Evolutionary conservation across 2,113 vertebrate species (phyloP), one percentile per base, ranked within the genome.

Genomic region (Hemibagrus wyckioides): DNA sequence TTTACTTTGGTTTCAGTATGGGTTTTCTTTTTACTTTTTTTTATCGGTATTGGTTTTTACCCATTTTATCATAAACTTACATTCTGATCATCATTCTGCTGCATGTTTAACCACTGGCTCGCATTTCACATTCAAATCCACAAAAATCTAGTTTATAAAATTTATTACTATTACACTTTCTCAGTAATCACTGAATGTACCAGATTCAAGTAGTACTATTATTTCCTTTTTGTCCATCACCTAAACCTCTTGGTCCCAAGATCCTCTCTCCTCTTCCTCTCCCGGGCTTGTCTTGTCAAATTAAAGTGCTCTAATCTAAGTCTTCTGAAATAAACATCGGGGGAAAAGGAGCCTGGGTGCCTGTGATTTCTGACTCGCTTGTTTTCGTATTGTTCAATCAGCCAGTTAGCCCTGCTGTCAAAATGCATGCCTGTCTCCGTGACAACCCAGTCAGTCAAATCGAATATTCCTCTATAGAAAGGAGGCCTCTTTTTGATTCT

Each of bases 331-430:
- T 90, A 91, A 93, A 82, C 92, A 92, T 92, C 90, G 87, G 87
- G 86, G 89, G 86, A 86, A 73, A 82, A 71, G 85, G 80, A 73
- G 85, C 52, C 84, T 25, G 89, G 88, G 81, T 77, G 25, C 79
- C 81, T 88, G 71, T 87, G 89, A 89, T 93, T 91, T 94, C 88
- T 92, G 90, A 92, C 89, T 93, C 90, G 91, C 83, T 92, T 90
- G 91, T 92, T 92, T 93, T 77, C 85, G 90, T 89, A 92, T 90
- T 91, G 93, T 91, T 93, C 91, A 93, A 89, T 93, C 93, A 93
- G 90, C 88, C 92, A 86, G 88, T 91, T 88, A 86, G 90, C 92
- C 89, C 85, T 61, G 85, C 92, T 90, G 92, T 93, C 93, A 92
- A 82, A 85, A 89, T 81, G 83, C 89, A 91, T 92, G 90, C 90